Conservation (phyloP, 2,797 vertebrate species). For the Nyctibius grandis region DNA sequence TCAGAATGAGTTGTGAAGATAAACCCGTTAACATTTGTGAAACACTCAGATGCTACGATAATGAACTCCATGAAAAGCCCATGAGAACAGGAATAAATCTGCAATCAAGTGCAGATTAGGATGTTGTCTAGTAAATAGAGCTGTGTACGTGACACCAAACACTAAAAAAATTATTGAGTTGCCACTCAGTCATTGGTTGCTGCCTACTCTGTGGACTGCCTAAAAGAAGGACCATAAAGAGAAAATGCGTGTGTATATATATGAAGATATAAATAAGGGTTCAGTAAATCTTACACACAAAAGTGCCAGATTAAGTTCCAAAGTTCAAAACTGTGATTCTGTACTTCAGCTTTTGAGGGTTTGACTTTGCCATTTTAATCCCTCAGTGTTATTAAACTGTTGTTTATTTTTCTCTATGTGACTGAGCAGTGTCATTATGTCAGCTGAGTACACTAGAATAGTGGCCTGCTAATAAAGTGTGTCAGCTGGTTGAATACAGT, state of each 20-base stretch:
- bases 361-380: neutral
- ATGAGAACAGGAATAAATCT: neutral
- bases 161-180: neutral
- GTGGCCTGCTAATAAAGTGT: neutral
- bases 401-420: neutral
- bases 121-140: neutral
- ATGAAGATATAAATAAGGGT: neutral
- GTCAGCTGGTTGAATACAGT: neutral
- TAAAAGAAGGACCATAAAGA: neutral
- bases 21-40: neutral
- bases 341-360: neutral
- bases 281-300: neutral
- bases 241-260: fast-evolving
- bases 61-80: constrained; percentile 6
- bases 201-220: neutral
- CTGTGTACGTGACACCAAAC: neutral
- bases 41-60: neutral
- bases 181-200: neutral
- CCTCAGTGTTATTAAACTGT: neutral
- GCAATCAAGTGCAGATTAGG: neutral
- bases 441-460: neutral
- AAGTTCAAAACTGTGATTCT: neutral
- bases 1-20: neutral
- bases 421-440: neutral
- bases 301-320: neutral